Evolutionary conservation across 2,113 vertebrate genomes (phyloP).

Genomic region (Jaculus jaculus): DNA sequence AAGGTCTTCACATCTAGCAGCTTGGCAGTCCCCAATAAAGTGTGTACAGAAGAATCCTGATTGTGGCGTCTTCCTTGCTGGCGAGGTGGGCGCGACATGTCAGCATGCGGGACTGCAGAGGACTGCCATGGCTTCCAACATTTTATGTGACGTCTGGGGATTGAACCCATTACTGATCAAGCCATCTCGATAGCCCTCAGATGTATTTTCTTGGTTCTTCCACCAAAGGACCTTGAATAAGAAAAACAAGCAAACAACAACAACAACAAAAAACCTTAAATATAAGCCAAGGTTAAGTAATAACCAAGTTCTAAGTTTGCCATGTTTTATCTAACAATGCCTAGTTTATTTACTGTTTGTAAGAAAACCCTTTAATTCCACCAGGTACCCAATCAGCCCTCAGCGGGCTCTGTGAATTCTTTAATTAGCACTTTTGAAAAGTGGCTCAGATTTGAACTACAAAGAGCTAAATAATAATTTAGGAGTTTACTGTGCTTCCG

Average conservation of each 20-base stretch:
- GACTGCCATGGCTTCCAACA: too few species aligned
- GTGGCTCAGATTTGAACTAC: constrained; percentile 28
- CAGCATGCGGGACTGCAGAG: too few species aligned
- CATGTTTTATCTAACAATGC: constrained; percentile 31
- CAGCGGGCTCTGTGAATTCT: constrained; percentile 13
- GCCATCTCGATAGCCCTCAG: background rate
- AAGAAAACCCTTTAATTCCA: constrained; percentile 33
- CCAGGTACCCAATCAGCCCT: constrained; percentile 34
- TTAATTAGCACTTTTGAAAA: constrained; percentile 45
- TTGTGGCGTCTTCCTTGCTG: too few species aligned
- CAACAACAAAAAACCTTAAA: background rate
- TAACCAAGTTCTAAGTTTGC: background rate
- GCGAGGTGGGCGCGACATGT: too few species aligned
- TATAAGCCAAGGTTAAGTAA: background rate
- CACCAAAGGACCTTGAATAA: background rate
- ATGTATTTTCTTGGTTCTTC: background rate
- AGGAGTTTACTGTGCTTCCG: background rate
- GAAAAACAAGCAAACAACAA: background rate
- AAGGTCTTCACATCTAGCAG: too few species aligned
- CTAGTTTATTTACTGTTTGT: background rate
- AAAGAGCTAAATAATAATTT: constrained; percentile 41
- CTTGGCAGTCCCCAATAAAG: too few species aligned
- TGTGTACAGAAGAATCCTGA: too few species aligned
- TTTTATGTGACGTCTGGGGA: too few species aligned
- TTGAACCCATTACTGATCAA: too few species aligned